These are phyloP conservation scores for Lasioglossum vierecki DNA, from an alignment of 2,888 invertebrate species.

Conservation along the genomic window DNA sequence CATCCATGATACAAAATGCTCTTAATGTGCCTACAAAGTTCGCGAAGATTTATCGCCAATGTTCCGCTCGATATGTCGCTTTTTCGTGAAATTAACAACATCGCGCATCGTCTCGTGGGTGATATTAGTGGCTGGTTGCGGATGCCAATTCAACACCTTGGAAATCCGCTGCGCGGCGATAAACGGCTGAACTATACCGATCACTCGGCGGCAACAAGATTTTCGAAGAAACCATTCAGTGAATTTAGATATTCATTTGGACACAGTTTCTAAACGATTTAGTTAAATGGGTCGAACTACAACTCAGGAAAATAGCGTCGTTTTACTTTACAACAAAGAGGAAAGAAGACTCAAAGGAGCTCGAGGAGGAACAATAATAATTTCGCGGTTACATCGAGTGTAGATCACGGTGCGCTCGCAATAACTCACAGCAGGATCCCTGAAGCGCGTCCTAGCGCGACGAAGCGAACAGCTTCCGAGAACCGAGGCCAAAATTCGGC, in stretches of 20 bases:
- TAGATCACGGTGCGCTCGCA: not conserved
- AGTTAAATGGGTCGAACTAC: too few species aligned
- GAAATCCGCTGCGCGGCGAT: not conserved
- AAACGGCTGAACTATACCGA: not conserved
- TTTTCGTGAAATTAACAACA: not conserved
- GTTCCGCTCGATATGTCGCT: not conserved
- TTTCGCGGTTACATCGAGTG: not conserved
- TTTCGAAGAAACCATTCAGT: too few species aligned
- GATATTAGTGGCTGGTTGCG: not conserved
- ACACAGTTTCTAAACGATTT: too few species aligned
- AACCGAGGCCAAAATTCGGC: slow-evolving; percentile 15
- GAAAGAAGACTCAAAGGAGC: too few species aligned
- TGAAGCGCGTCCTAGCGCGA: slow-evolving; percentile 7
- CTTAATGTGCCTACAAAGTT: slow-evolving; percentile 41
- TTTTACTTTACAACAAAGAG: too few species aligned
- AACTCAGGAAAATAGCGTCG: too few species aligned
- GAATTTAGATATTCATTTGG: too few species aligned
- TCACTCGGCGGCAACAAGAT: not conserved
- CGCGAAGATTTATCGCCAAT: slow-evolving; percentile 34
- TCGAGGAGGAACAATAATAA: not conserved
- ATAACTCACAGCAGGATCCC: slow-evolving; percentile 7
- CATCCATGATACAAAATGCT: slow-evolving; percentile 21
- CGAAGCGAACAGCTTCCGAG: slow-evolving; percentile 22
- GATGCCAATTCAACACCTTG: not conserved
- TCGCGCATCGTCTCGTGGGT: not conserved